Conservation (phyloP, 1,140 invertebrate genomes). For the Diplogasteroides magnus region DNA sequence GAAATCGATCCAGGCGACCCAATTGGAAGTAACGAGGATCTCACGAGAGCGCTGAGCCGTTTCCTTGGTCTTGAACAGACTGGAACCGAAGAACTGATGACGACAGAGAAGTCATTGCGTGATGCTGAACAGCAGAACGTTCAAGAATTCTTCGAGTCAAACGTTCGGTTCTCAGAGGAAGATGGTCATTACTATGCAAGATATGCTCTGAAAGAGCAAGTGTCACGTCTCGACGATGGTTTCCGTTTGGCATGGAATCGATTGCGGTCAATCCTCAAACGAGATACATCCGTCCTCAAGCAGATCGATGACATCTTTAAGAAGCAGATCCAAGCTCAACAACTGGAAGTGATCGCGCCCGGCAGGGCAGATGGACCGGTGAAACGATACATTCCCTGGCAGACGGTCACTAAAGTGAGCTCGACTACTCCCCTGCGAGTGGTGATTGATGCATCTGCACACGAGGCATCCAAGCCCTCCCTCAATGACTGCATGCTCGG, state of each 20-base stretch:
- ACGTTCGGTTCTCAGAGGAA: too few relatives aligned
- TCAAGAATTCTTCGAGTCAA: too few relatives aligned
- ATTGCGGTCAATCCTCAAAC: not conserved
- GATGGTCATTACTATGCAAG: not conserved
- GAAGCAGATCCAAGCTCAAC: not conserved
- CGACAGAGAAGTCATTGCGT: too few relatives aligned
- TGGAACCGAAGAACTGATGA: too few relatives aligned
- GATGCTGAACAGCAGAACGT: too few relatives aligned
- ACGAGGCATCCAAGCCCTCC: constrained; percentile 1
- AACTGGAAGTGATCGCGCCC: constrained; percentile 7
- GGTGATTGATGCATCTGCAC: constrained; percentile 24
- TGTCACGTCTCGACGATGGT: not conserved
- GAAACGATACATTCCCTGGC: constrained; percentile 22
- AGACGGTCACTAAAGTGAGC: constrained; percentile 17
- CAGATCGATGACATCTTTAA: not conserved
- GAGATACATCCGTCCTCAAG: not conserved
- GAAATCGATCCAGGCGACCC: too few relatives aligned
- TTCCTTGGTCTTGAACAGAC: too few relatives aligned
- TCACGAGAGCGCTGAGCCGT: too few relatives aligned
- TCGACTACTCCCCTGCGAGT: constrained; percentile 23
- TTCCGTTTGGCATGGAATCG: not conserved
- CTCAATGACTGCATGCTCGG: constrained; percentile 24
- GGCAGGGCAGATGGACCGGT: not conserved
- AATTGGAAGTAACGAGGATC: too few relatives aligned
- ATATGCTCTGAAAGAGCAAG: not conserved